Evolutionary conservation across 2,113 vertebrate genomes (phyloP).

Genomic region (Sceloporus undulatus): DNA sequence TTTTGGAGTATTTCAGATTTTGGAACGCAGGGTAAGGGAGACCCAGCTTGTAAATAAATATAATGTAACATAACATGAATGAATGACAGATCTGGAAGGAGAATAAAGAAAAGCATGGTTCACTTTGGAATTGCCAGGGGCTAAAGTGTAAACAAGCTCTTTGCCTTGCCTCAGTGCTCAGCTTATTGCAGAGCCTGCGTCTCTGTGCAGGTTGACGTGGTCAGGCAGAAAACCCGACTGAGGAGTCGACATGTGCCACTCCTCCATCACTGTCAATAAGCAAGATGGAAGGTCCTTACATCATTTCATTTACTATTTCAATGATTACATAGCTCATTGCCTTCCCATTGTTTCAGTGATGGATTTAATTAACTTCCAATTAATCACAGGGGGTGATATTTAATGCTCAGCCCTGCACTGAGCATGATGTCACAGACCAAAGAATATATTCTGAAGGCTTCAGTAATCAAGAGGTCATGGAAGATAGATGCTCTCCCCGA

Average conservation of each 20-base stretch:
- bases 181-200: constrained; percentile 66
- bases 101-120: not conserved
- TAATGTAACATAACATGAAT: not conserved
- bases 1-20: too few relatives aligned
- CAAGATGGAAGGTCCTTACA: constrained; percentile 83
- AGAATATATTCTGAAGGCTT: constrained; percentile 89
- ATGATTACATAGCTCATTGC: constrained; percentile 99
- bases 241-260: constrained; percentile 76
- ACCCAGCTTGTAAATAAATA: not conserved
- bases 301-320: constrained; percentile 97
- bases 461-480: constrained; percentile 86
- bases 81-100: not conserved
- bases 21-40: too few relatives aligned
- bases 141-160: constrained; percentile 21
- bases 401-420: constrained; percentile 87
- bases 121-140: not conserved
- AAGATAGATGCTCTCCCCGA: constrained; percentile 91
- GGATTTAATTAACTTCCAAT: constrained; percentile 99
- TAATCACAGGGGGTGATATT: constrained; percentile 98
- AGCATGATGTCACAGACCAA: constrained; percentile 83
- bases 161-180: constrained; percentile 57
- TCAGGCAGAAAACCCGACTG: constrained; percentile 78
- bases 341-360: constrained; percentile 97
- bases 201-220: constrained; percentile 69
- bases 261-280: constrained; percentile 98